Conservation (phyloP, 2,888 invertebrate species). For the Amphipyra tragopoginis region DNA sequence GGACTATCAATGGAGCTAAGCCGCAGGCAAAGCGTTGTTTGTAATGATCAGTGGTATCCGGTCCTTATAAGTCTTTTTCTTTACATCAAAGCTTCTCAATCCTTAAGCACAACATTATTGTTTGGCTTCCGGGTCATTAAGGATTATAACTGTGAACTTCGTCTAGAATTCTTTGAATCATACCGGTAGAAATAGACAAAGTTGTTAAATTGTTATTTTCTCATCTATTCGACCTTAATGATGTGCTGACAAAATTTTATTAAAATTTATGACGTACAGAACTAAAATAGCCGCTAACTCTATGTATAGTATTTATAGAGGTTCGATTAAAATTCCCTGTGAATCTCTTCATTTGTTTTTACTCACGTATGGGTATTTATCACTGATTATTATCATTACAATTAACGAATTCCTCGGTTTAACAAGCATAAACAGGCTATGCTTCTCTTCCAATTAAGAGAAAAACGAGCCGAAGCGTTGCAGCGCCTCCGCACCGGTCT, state of each 20-base stretch:
- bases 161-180: conserved; percentile 25
- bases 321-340: conserved; percentile 24
- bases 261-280: conserved; percentile 20
- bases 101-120: conserved; percentile 41
- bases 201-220: conserved; percentile 38
- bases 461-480: conserved; percentile 58
- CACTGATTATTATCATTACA: conserved; percentile 56
- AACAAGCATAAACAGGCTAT: conserved; percentile 53
- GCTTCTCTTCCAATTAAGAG: conserved; percentile 59
- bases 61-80: conserved; percentile 40
- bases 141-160: conserved; percentile 42
- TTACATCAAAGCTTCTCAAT: conserved; percentile 38
- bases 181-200: conserved; percentile 16
- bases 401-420: conserved; percentile 53
- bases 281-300: conserved; percentile 2
- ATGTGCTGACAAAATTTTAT: conserved; percentile 33
- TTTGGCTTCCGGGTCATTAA: conserved; percentile 52
- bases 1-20: conserved; percentile 26
- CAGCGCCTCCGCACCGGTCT: conserved; percentile 60
- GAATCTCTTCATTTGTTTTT: conserved; percentile 38
- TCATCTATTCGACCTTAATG: conserved; percentile 47
- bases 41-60: conserved; percentile 46
- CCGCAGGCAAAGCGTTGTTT: conserved; percentile 36
- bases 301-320: conserved; percentile 1
- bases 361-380: conserved; percentile 44